Evolutionary conservation across 2,888 invertebrate genomes (phyloP).

Genomic region (Anthoptus insignis): DNA sequence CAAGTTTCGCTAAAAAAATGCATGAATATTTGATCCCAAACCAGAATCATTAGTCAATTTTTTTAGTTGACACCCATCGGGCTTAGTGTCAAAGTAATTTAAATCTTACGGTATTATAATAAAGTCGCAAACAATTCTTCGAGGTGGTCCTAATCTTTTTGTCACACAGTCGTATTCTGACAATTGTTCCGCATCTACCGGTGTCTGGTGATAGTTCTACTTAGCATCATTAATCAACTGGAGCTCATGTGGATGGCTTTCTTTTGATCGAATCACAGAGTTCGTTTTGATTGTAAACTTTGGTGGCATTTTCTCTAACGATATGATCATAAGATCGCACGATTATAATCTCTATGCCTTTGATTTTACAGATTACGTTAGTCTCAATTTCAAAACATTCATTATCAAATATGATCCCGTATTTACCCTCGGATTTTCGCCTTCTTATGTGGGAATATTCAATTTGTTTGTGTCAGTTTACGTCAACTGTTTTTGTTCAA

Average conservation of each 20-base stretch:
- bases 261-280: conserved; percentile 75
- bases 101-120: conserved; percentile 53
- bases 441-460: conserved; percentile 83
- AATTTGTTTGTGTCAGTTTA: conserved; percentile 84
- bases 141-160: conserved; percentile 56
- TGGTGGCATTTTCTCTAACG: conserved; percentile 68
- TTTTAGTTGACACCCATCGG: conserved; percentile 55
- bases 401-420: conserved; percentile 72
- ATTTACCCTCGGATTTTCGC: conserved; percentile 85
- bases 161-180: conserved; percentile 65
- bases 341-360: conserved; percentile 52
- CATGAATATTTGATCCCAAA: conserved; percentile 85
- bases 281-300: conserved; percentile 76
- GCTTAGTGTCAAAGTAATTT: conserved; percentile 44
- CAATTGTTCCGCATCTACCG: conserved; percentile 74
- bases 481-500: conserved; percentile 83
- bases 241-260: conserved; percentile 74
- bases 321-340: conserved; percentile 53
- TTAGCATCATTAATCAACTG: conserved; percentile 81
- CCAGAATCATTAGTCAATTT: conserved; percentile 86
- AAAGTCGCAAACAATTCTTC: conserved; percentile 38
- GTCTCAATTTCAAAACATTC: conserved; percentile 58
- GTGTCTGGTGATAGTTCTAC: conserved; percentile 72
- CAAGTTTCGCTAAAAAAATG: conserved; percentile 73
- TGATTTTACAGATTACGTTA: conserved; percentile 54